phyloP scores from a whole-genome alignment of 2,113 vertebrate species.

The Heterocephalus glaber region DNA sequence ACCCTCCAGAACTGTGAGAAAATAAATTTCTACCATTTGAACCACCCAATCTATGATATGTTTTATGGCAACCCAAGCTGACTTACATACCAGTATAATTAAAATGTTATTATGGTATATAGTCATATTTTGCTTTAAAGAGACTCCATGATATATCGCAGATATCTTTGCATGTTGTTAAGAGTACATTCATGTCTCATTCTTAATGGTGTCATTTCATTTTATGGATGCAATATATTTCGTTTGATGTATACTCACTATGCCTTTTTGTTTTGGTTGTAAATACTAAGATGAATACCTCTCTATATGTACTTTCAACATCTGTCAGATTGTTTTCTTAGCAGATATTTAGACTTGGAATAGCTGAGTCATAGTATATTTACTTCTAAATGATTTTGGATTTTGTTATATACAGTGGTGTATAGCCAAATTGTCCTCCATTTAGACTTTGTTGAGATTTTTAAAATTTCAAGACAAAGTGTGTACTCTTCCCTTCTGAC shows the following conservation, averaged over 20 bases:
- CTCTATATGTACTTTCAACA: background rate
- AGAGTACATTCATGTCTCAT: background rate
- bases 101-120: background rate
- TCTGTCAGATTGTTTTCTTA: conserved; percentile 16
- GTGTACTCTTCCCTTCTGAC: background rate
- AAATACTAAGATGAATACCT: conserved; percentile 15
- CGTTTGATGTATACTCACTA: background rate
- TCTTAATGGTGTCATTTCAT: background rate
- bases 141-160: background rate
- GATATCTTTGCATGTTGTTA: background rate
- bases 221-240: background rate
- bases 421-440: background rate
- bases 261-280: background rate
- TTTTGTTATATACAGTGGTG: background rate
- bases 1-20: background rate
- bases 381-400: conserved; percentile 24
- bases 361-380: background rate
- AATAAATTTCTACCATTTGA: conserved; percentile 1
- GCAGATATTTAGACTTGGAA: conserved; percentile 25
- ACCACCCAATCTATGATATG: background rate
- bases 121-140: conserved; percentile 33
- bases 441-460: conserved; percentile 25
- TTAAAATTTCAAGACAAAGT: background rate
- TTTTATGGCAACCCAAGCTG: background rate
- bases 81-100: background rate